Conservation (phyloP, 2,888 invertebrate genomes). For the Trichopoda pennipes region DNA sequence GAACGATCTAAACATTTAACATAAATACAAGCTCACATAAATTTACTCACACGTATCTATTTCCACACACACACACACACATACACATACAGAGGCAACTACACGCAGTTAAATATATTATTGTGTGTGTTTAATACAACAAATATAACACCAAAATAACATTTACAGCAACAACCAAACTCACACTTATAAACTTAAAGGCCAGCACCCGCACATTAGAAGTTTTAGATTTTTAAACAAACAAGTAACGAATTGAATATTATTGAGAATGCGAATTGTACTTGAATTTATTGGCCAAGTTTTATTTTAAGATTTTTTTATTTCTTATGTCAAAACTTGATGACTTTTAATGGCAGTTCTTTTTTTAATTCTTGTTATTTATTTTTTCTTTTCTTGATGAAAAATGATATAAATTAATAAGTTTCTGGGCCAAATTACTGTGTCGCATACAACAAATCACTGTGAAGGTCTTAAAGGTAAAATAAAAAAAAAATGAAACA, state of each 20-base stretch:
- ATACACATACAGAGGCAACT: background rate
- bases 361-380: constrained; percentile 3
- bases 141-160: constrained; percentile 45
- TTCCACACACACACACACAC: background rate
- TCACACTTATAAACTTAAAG: constrained; percentile 24
- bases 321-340: constrained; percentile 48
- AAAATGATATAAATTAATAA: constrained; percentile 39
- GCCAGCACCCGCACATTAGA: constrained; percentile 61
- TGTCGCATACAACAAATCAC: constrained; percentile 43
- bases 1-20: constrained; percentile 52
- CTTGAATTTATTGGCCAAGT: constrained; percentile 64
- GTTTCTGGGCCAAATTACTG: constrained; percentile 13
- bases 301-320: constrained; percentile 17
- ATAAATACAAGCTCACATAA: constrained; percentile 35
- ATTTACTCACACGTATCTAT: background rate
- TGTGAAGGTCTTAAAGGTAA: constrained; percentile 43
- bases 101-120: background rate
- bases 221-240: background rate
- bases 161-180: background rate
- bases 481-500: background rate
- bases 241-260: constrained; percentile 39
- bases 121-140: constrained; percentile 27
- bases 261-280: constrained; percentile 43
- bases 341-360: constrained; percentile 50
- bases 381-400: constrained; percentile 12